Percentiles rank a stretch among this genome's conserved stretches.
Conservation (phyloP, 1,140 invertebrate genomes). For the Pseudomyrmex gracilis region DNA sequence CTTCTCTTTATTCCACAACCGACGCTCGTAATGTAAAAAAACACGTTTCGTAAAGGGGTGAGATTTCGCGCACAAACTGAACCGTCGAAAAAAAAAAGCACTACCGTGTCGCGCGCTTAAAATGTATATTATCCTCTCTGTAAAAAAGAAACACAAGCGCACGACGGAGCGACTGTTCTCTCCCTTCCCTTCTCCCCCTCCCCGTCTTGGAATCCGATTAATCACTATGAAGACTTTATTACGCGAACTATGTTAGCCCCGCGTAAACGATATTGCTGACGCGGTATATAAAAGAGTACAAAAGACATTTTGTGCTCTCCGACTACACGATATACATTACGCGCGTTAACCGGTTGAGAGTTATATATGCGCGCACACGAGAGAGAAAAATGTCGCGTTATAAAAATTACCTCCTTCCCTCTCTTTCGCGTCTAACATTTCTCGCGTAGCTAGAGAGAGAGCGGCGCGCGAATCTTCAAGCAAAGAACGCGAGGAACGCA, state of each 20-base stretch:
- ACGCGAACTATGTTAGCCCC: slow-evolving; percentile 12
- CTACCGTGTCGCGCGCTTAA: background rate
- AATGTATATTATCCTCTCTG: slow-evolving; percentile 13
- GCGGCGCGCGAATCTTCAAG: slow-evolving; percentile 3
- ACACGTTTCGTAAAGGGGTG: background rate
- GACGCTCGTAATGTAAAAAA: background rate
- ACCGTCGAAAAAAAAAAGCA: background rate
- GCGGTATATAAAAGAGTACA: slow-evolving; percentile 42
- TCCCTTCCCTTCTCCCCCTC: no score
- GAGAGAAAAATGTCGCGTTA: slow-evolving; percentile 22
- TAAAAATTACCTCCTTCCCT: slow-evolving; percentile 29
- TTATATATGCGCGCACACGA: background rate
- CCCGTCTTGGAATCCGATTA: slow-evolving; percentile 2
- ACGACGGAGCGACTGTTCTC: background rate
- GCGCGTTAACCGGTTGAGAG: slow-evolving; percentile 16
- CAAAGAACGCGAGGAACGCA: slow-evolving; percentile 8
- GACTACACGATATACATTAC: slow-evolving; percentile 21
- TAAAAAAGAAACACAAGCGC: background rate
- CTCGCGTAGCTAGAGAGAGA: slow-evolving; percentile 28
- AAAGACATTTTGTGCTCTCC: slow-evolving; percentile 13
- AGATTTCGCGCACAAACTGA: background rate
- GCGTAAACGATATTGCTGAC: slow-evolving; percentile 5
- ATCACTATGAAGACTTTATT: slow-evolving; percentile 20
- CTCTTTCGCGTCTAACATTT: slow-evolving; percentile 44
- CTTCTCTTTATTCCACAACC: background rate